Percentiles rank a stretch among this genome's conserved stretches.
phyloP scores from a whole-genome alignment of 2,113 vertebrate species.

The Artemisiospiza belli region DNA sequence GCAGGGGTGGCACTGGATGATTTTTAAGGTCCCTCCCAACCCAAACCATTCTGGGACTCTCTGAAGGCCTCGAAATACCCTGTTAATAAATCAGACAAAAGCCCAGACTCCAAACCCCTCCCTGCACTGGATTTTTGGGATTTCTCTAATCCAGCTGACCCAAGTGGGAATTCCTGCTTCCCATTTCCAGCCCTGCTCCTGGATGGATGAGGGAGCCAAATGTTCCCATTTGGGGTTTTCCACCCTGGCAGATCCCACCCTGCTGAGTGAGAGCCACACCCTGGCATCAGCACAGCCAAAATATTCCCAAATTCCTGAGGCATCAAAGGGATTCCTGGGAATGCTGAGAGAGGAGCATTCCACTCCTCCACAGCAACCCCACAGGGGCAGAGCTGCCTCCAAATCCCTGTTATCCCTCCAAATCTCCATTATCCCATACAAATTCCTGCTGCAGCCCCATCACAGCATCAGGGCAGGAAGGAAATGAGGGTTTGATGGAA shows the following conservation, averaged over 20 bases:
- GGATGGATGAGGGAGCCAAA: background rate
- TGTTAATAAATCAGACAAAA: background rate
- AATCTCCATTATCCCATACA: background rate
- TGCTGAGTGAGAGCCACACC: background rate
- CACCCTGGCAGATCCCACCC: background rate
- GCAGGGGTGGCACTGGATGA: too few species aligned
- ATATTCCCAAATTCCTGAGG: background rate
- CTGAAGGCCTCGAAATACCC: background rate
- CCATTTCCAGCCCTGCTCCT: background rate
- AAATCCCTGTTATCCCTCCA: background rate
- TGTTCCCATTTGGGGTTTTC: background rate
- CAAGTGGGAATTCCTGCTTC: background rate
- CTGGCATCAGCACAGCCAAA: background rate
- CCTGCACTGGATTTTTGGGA: background rate
- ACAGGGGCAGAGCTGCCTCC: background rate
- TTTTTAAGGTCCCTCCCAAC: too few species aligned
- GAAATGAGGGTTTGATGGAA: slow-evolving; percentile 28
- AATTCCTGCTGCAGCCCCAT: background rate
- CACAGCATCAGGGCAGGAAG: background rate
- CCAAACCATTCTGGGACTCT: background rate
- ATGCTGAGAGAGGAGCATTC: background rate
- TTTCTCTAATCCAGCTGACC: background rate
- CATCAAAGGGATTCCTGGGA: background rate
- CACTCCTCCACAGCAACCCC: background rate
- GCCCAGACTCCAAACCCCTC: background rate